phyloP scores from a whole-genome alignment of 2,888 invertebrate species.

The Brassicogethes aeneus region DNA sequence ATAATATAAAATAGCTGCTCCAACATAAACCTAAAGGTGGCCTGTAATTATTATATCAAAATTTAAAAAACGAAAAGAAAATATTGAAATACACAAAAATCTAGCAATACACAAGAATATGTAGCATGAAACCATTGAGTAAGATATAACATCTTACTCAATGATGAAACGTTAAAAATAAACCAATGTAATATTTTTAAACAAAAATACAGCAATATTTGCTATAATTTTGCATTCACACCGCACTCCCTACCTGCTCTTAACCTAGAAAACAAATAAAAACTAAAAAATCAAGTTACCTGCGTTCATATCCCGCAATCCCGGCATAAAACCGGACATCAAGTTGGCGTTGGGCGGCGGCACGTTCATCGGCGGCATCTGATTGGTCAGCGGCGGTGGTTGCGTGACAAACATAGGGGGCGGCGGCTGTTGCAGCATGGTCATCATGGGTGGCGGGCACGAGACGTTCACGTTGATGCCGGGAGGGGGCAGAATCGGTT shows the following conservation, averaged over 20 bases:
- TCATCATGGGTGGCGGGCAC: slow-evolving; percentile 25
- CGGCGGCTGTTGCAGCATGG: slow-evolving; percentile 20
- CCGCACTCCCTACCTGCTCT: too few species aligned
- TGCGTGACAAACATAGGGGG: slow-evolving; percentile 33
- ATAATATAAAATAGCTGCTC: background rate
- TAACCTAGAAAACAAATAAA: too few species aligned
- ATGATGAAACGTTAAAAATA: too few species aligned
- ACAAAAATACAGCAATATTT: too few species aligned
- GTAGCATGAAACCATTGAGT: too few species aligned
- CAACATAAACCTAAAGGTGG: slow-evolving; percentile 4
- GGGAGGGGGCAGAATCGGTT: slow-evolving; percentile 38
- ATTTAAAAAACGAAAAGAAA: background rate
- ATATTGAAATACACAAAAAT: background rate
- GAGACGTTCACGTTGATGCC: slow-evolving; percentile 29
- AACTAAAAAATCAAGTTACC: too few species aligned
- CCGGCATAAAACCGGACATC: slow-evolving; percentile 25
- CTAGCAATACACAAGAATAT: too few species aligned
- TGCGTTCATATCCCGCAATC: slow-evolving; percentile 32
- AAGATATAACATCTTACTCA: too few species aligned
- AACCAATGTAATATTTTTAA: too few species aligned
- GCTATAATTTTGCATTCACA: too few species aligned
- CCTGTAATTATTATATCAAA: slow-evolving; percentile 3
- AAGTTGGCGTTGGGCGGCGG: slow-evolving; percentile 38
- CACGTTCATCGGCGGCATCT: slow-evolving; percentile 39
- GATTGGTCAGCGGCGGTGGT: slow-evolving; percentile 31